A percentile compares a stretch with the other conserved stretches of the same genome.
These are phyloP conservation scores for Clytia hemisphaerica DNA, from an alignment of 30 jellyfish, hydroid and myxozoan species.

Conservation along the genomic window DNA sequence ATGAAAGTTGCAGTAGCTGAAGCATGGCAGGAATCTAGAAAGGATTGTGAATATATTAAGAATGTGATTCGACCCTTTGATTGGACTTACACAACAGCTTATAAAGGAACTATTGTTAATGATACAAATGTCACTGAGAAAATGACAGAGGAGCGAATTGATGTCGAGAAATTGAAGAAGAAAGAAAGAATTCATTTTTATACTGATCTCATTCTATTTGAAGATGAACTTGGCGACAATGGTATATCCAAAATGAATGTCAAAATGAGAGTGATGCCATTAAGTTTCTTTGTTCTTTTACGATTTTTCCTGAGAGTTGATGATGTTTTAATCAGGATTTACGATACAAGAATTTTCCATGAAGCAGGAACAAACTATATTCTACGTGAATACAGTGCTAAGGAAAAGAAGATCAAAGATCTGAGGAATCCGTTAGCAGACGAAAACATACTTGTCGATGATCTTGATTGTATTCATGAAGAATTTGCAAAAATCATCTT, in stretches of 20 bases:
- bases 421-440: constrained; percentile 16
- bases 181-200: constrained; percentile 69
- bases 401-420: constrained; percentile 43
- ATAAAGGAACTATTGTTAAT: constrained; percentile 45
- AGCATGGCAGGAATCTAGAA: constrained; percentile 73
- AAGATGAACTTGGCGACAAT: constrained; percentile 94
- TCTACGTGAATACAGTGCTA: constrained; percentile 66
- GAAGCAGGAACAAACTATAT: constrained; percentile 77
- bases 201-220: constrained; percentile 65
- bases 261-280: constrained; percentile 90
- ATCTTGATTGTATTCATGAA: background rate
- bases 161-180: constrained; percentile 59
- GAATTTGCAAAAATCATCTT: background rate
- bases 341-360: constrained; percentile 78
- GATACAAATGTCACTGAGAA: background rate
- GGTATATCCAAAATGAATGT: constrained; percentile 78
- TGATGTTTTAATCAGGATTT: constrained; percentile 59
- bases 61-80: constrained; percentile 86
- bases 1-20: constrained; percentile 96
- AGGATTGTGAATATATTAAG: constrained; percentile 63
- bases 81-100: constrained; percentile 90
- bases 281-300: constrained; percentile 62
- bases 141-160: constrained; percentile 64
- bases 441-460: background rate
- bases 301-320: constrained; percentile 91